Evolutionary conservation across 2,888 invertebrate species (phyloP).

Genomic region (Adela reaumurella): DNA sequence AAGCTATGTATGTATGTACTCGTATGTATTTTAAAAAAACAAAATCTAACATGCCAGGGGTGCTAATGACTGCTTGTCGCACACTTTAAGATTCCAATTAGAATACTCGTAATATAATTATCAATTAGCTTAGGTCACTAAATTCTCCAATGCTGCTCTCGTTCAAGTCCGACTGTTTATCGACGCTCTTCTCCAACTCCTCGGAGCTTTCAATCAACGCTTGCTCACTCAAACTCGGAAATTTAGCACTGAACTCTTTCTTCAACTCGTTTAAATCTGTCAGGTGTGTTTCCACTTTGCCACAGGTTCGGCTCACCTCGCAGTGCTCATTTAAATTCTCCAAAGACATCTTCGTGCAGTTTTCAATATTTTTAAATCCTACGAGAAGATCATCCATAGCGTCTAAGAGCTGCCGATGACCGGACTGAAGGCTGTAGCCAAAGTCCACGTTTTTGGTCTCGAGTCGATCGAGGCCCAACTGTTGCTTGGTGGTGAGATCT

Average conservation of each 20-base stretch:
- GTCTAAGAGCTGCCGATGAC: conserved; percentile 35
- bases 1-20: no score
- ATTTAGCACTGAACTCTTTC: conserved; percentile 28
- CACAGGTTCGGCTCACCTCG: conserved; percentile 19
- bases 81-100: no score
- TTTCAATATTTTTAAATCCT: conserved; percentile 35
- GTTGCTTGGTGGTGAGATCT: conserved; percentile 22
- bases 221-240: conserved; percentile 33
- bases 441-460: conserved; percentile 36
- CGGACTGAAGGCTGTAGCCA: conserved; percentile 30
- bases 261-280: conserved; percentile 29
- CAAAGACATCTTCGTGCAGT: conserved; percentile 29
- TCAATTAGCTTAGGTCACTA: no score
- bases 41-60: no score
- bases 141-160: background rate
- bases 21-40: no score
- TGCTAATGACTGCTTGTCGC: no score
- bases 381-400: conserved; percentile 39
- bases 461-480: conserved; percentile 27
- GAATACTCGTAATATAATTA: no score
- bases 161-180: conserved; percentile 11
- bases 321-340: conserved; percentile 30
- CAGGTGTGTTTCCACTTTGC: conserved; percentile 24
- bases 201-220: conserved; percentile 33
- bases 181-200: conserved; percentile 27